Evolutionary conservation across 2,113 vertebrate species (phyloP), one percentile per base, ranked within the genome.

Genomic region (Oryzias curvinotus): DNA sequence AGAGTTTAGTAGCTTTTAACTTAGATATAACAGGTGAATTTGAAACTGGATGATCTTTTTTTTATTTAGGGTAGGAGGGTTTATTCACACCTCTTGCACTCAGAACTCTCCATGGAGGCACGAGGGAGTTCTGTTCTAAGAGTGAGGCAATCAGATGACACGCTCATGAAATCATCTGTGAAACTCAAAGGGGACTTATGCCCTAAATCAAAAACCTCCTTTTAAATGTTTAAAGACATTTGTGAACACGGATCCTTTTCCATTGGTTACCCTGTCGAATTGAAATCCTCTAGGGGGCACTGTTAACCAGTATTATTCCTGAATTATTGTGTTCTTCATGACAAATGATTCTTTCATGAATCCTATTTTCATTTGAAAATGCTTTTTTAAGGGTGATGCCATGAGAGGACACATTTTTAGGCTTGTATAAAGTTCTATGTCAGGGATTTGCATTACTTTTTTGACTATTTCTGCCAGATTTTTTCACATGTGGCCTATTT

Each of bases 221-320:
- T 50, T 42, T 14, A 21, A 42, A 19, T 19, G 5, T 54, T 18
- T 25, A 12, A 5, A n/a, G n/a, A 2, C 19, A 36, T 55, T 13
- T 53, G 4, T 15, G 23, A 28, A 17, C 15, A 17, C 7, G 14
- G 17, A 52, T 53, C 13, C 14, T 47, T 18, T 18, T 23, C n/a
- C 14, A 30, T 18, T 25, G n/a, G 16, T n/a, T 30, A 23, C 61
- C 4, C 3, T 7, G 52, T 23, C 8, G 62, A 56, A 28, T 25
- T 4, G 1, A 51, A 23, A 65, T 75, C 83, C 87, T 85, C 78
- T 68, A 89, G 83, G 81, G 83, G 87, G 83, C 89, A 82, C 87
- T 85, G 48, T 77, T 55, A 71, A 80, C 75, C 66, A 77, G 48
- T 74, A 46, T 57, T 42, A 16, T 46, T 42, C 30, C 43, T 45